Conservation (phyloP, 2,113 vertebrate species). For the Pandion haliaetus region DNA sequence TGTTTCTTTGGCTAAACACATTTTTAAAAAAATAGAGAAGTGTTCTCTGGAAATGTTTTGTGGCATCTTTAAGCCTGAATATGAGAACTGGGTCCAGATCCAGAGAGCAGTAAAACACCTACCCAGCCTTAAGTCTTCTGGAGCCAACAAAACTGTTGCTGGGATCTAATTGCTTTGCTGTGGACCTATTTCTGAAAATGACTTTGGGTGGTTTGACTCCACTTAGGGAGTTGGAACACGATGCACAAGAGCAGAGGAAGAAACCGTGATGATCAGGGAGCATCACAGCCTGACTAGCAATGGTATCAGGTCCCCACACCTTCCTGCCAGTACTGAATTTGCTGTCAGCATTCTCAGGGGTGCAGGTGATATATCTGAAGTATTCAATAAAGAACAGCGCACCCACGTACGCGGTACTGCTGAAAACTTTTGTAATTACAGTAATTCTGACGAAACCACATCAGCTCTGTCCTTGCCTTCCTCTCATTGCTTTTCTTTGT, state of each 20-base stretch:
- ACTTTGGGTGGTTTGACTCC: not conserved
- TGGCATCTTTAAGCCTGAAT: not conserved
- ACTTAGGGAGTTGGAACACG: not conserved
- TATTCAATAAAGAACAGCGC: not conserved
- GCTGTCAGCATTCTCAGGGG: not conserved
- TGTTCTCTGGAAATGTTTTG: not conserved
- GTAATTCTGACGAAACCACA: conserved; percentile 30
- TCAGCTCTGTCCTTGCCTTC: conserved; percentile 10
- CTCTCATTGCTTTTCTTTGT: conserved; percentile 13
- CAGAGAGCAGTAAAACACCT: not conserved
- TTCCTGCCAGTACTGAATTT: not conserved
- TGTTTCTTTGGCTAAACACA: not conserved
- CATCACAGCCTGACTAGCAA: not conserved
- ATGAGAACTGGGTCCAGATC: not conserved
- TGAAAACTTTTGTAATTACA: conserved; percentile 59
- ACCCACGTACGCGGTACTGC: not conserved
- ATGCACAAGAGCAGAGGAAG: not conserved
- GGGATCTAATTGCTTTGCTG: not conserved
- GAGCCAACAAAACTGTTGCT: not conserved
- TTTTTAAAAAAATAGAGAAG: not conserved
- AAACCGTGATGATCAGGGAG: accelerated
- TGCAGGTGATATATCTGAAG: not conserved
- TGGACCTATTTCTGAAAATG: not conserved
- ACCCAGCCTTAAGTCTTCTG: not conserved
- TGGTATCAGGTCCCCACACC: not conserved